Percentiles rank a stretch among this genome's conserved stretches.
phyloP scores from a whole-genome alignment of 2,888 invertebrate genomes.

The Polydesmus complanatus region DNA sequence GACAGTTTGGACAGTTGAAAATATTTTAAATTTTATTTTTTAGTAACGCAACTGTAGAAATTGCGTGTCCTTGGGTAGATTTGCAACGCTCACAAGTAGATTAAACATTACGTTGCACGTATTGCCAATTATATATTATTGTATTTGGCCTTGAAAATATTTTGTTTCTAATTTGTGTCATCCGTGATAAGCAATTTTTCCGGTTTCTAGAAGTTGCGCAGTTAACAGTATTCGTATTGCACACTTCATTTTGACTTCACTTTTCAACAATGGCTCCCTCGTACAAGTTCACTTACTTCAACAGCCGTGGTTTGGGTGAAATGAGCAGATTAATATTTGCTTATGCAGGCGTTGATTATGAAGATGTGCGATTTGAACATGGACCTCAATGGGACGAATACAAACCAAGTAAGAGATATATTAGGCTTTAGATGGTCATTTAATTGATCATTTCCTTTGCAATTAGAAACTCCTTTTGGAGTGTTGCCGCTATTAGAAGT shows the following conservation, averaged over 20 bases:
- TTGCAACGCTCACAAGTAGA: no score
- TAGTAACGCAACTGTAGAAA: no score
- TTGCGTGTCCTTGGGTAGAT: no score
- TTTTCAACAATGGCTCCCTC: slow-evolving; percentile 10
- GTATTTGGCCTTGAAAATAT: no score
- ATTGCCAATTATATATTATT: no score
- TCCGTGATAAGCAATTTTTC: no score
- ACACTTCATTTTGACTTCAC: not conserved
- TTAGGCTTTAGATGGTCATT: not conserved
- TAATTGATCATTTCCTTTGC: not conserved
- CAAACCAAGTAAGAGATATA: slow-evolving; percentile 16
- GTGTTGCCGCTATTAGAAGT: slow-evolving; percentile 45
- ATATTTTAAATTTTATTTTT: no score
- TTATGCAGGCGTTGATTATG: slow-evolving; percentile 32
- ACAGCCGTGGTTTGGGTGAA: slow-evolving; percentile 33
- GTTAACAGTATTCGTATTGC: not conserved
- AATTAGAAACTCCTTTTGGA: slow-evolving; percentile 42
- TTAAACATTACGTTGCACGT: no score
- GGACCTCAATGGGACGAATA: slow-evolving; percentile 20
- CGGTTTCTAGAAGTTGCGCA: no score
- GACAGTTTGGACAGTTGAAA: no score
- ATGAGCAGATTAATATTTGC: slow-evolving; percentile 31
- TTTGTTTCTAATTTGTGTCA: no score
- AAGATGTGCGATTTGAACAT: slow-evolving; percentile 27
- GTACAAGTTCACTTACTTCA: slow-evolving; percentile 35